Conservation (phyloP, 2,888 invertebrate genomes). For the Epinotia brunnichana region DNA sequence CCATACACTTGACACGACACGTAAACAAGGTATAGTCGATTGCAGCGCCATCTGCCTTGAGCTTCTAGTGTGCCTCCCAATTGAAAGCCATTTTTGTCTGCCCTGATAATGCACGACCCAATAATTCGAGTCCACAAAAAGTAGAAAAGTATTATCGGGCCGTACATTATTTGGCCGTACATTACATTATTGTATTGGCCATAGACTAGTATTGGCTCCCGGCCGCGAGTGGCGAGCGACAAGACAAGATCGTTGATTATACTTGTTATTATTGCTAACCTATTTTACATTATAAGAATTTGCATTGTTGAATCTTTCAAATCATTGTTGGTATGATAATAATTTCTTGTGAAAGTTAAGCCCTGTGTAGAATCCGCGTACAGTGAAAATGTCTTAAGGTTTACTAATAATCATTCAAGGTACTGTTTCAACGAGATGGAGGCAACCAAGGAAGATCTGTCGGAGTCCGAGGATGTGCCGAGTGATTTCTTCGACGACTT, state of each 20-base stretch:
- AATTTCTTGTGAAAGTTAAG: not conserved
- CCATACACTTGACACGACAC: no score
- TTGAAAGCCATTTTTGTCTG: no score
- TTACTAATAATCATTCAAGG: constrained; percentile 19
- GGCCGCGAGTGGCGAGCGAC: no score
- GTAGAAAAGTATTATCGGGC: no score
- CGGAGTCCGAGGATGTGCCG: constrained; percentile 72
- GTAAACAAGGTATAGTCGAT: no score
- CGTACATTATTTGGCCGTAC: no score
- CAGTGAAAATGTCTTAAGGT: constrained; percentile 25
- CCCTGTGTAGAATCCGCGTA: constrained; percentile 14
- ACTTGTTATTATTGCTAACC: constrained; percentile 30
- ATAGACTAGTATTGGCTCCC: no score
- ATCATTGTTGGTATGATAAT: not conserved
- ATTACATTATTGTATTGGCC: no score
- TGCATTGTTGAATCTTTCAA: not conserved
- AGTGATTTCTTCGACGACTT: constrained; percentile 81
- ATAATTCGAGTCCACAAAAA: no score
- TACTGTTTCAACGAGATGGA: constrained; percentile 47
- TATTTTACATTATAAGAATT: constrained; percentile 13
- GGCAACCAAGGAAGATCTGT: constrained; percentile 53
- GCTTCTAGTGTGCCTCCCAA: no score
- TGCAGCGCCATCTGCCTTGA: no score
- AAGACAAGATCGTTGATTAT: constrained; percentile 17
- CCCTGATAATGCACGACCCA: no score